These are phyloP conservation scores for Telmatherina bonti DNA, from an alignment of 2,797 vertebrate genomes.

Conservation along the genomic window DNA sequence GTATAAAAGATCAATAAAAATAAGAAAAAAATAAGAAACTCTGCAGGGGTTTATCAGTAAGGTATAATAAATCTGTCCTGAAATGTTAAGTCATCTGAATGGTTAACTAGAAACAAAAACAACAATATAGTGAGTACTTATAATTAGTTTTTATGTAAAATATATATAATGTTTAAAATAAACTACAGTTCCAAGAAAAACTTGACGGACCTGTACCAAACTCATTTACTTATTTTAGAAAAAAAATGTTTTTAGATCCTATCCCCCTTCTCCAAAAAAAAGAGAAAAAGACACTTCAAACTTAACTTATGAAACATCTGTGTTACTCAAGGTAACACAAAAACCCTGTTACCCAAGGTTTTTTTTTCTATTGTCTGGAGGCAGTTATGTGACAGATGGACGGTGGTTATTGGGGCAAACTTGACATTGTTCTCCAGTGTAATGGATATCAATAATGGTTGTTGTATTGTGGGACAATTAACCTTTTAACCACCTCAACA, in stretches of 20 bases:
- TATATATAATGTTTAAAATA: background rate
- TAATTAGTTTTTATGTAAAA: no score
- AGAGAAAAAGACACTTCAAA: no score
- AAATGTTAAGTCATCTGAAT: background rate
- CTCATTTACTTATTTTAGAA: no score
- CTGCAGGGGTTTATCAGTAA: no score
- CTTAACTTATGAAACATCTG: background rate
- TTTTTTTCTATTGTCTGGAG: constrained; percentile 33
- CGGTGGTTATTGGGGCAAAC: constrained; percentile 6
- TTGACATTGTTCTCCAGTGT: constrained; percentile 28
- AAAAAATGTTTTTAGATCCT: no score
- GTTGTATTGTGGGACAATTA: constrained; percentile 4
- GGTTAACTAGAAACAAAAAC: background rate
- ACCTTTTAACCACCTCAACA: constrained; percentile 10
- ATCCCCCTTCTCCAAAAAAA: no score
- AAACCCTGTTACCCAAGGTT: constrained; percentile 9
- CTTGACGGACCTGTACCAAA: background rate
- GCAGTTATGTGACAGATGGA: constrained; percentile 38
- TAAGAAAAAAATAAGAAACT: no score
- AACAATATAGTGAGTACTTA: no score
- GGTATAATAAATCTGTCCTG: no score
- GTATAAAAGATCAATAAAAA: no score
- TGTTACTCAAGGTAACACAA: background rate
- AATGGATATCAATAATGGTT: constrained; percentile 13
- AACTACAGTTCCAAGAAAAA: background rate